Evolutionary conservation across 2,888 invertebrate species (phyloP), one percentile per base, ranked within the genome.

Genomic region (Drosophila anomalipes): DNA sequence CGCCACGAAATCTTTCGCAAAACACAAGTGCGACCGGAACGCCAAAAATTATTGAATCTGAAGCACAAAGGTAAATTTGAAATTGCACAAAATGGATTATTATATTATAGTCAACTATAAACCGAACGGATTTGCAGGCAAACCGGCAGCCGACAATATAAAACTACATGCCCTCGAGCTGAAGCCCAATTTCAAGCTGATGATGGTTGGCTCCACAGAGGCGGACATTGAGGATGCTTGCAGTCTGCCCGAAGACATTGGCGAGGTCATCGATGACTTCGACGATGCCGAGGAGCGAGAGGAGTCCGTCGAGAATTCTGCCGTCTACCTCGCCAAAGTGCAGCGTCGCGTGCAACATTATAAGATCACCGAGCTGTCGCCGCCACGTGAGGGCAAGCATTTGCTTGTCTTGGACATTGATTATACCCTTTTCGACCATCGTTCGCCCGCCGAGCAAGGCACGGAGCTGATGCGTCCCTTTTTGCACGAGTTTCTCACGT

Each of bases 151-250:
- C 57, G 97, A 98, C 93, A 96, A 96, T 81, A 95, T 96, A 82
- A 95, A 95, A 56, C 94, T 99, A n/a, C 95, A 95, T 0, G 95
- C 95, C 59, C 92, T 98, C 72, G 97, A 96, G 86, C 94, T 99
- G 35, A 98, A 98, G 92, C 95, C 96, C 0, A 97, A 97, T 66
- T 96, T 97, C 80, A 98, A 98, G 93, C 95, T 99, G 16, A 98
- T 99, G 98, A 97, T 99, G 97, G 98, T 99, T 95, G 99, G 99
- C 0, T 98, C 98, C 0, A 94, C 97, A 4, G 99, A 99, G 92
- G 97, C 98, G 86, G 98, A 97, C 64, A 98, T 98, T 89, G 96
- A 96, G 51, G 97, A 97, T 90, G 97, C 97, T 0, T 96, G 96
- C 88, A 92, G 92, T 60, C 75, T 96, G 64, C 98, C 98, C 0